Base-by-base conservation (phyloP, 2,888 invertebrate species). In the Rutpela maculata region DNA sequence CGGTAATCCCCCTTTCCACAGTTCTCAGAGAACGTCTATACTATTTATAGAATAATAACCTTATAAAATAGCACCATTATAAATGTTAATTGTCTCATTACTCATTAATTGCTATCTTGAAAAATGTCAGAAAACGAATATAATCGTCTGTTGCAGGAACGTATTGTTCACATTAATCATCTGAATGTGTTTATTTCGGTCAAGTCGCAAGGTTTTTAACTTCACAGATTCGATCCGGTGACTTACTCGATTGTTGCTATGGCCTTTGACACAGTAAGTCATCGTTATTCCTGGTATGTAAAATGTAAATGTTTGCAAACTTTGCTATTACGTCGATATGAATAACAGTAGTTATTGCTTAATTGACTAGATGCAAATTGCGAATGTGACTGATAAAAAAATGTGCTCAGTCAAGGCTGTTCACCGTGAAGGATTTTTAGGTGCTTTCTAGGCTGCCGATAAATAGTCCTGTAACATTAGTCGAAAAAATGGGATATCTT, bases 291-390 rank as follows among this genome's bases (percentile, higher is more conserved):
- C 26, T 6, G 35, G 62, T 22, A 62, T 31, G 62, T 31, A 62
- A 35, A 62, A 62, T 62, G 31, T 31, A 31, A 62, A 62, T n/a
- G 50, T 50, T 50, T 50, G 50, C 50, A 50, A 50, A 50, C n/a
- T 50, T 17, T n/a, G 50, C 12, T 12, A 15, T 43, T 43, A 43
- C 50, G n/a, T 50, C 50, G 50, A 62, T n/a, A 18, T 59, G 26
- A 31, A n/a, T 62, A 62, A 62, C 62, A 31, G 62, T 26, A 31
- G 31, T 62, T 10, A 17, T 62, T 62, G 62, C 62, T 31, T 11
- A 62, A 62, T 31, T 62, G 26, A 31, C 26, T 62, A 62, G 31
- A 59, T 31, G 62, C 62, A 31, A 62, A 31, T 26, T 62, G 10
- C n/a, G 62, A 62, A 62, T 35, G 62, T 62, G 26, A 15, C 62